Percentiles rank a stretch among this genome's conserved stretches.
These are phyloP conservation scores for Diorhabda elongata DNA, from an alignment of 1,140 invertebrate genomes.

Conservation along the genomic window DNA sequence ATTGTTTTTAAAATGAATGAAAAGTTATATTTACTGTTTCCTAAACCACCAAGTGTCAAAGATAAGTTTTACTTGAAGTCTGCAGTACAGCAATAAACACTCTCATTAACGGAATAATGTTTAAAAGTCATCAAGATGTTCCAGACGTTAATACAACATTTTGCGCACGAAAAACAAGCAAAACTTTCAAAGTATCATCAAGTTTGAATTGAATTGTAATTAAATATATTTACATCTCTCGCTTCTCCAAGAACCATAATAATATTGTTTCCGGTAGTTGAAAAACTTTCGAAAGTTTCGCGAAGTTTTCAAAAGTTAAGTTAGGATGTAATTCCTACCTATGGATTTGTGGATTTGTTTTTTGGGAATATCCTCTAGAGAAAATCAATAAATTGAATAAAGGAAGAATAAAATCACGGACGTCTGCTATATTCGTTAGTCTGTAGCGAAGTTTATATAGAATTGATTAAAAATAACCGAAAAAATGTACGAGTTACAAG, in stretches of 20 bases:
- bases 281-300: conserved; percentile 11
- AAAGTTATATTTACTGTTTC: conserved; percentile 2
- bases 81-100: conserved; percentile 1
- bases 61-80: not conserved
- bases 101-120: conserved; percentile 7
- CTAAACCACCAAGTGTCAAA: not conserved
- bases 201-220: conserved; percentile 18
- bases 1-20: not conserved
- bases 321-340: conserved; percentile 10
- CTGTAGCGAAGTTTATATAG: no score
- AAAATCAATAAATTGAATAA: not conserved
- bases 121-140: conserved; percentile 12
- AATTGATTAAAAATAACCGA: not conserved
- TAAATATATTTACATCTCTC: conserved; percentile 15
- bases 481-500: not conserved
- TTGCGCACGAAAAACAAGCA: conserved; percentile 15
- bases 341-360: conserved; percentile 5
- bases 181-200: conserved; percentile 17
- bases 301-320: conserved; percentile 4
- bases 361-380: not conserved
- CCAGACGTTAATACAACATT: conserved; percentile 12
- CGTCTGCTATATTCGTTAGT: not conserved
- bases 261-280: conserved; percentile 12
- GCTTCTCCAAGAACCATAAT: conserved; percentile 9
- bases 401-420: not conserved